Evolutionary conservation across 2,113 vertebrate species (phyloP).

Genomic region (Eublepharis macularius): DNA sequence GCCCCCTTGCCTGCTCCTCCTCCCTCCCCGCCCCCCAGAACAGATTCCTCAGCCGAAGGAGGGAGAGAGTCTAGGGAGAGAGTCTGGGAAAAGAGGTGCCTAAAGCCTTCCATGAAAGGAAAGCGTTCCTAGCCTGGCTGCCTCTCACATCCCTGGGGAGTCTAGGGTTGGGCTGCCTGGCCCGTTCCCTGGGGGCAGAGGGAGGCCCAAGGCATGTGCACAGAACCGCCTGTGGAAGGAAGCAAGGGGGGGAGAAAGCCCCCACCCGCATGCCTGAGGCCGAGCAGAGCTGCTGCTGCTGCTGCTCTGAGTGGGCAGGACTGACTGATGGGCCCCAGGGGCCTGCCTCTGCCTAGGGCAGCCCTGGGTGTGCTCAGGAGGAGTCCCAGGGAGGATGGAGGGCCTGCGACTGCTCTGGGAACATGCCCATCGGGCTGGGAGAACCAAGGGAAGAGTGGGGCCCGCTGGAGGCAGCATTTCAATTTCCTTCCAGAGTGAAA

Average conservation of each 20-base stretch:
- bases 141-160: background rate
- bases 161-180: background rate
- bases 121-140: background rate
- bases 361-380: too few relatives aligned
- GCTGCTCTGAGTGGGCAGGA: too few relatives aligned
- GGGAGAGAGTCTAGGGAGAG: background rate
- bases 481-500: too few relatives aligned
- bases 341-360: too few relatives aligned
- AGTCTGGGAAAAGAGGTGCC: background rate
- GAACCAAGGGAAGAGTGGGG: background rate
- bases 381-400: too few relatives aligned
- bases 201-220: background rate
- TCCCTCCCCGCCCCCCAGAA: background rate
- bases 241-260: too few relatives aligned
- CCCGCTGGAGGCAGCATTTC: background rate
- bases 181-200: background rate
- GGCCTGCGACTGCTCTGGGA: too few relatives aligned
- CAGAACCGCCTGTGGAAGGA: background rate
- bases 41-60: background rate
- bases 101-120: slow-evolving; percentile 19
- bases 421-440: background rate
- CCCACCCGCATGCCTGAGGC: too few relatives aligned
- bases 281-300: too few relatives aligned
- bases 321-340: too few relatives aligned
- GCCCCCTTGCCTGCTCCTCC: too few relatives aligned